A percentile compares a stretch with the other conserved stretches of the same genome.
These are phyloP conservation scores for Rynchops niger DNA, from an alignment of 2,113 vertebrate genomes.

Conservation along the genomic window DNA sequence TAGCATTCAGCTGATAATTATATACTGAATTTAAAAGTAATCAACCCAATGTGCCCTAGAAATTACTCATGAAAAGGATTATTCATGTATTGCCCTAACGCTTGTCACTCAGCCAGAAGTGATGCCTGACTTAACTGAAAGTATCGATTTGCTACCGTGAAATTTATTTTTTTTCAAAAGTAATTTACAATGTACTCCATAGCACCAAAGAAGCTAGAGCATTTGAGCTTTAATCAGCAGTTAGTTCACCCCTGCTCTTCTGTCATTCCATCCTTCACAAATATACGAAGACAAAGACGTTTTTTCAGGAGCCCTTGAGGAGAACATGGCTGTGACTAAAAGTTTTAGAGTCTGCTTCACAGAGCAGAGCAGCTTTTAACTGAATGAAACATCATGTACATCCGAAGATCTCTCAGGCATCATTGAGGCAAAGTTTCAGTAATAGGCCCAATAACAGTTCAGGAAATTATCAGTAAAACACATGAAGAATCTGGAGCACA, in stretches of 20 bases:
- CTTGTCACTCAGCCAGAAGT: conserved; percentile 4
- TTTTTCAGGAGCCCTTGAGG: neutral
- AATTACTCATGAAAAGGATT: neutral
- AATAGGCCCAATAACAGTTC: neutral
- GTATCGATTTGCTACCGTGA: neutral
- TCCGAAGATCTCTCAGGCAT: neutral
- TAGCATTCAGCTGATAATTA: neutral
- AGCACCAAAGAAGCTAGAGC: neutral
- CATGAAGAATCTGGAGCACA: neutral
- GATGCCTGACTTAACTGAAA: conserved; percentile 10
- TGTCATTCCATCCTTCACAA: neutral
- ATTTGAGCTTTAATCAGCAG: neutral
- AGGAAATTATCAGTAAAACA: neutral
- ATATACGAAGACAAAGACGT: neutral
- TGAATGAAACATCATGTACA: neutral
- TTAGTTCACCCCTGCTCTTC: neutral
- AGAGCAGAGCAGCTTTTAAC: neutral
- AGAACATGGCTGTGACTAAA: neutral
- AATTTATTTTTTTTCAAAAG: neutral
- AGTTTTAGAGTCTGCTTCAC: neutral
- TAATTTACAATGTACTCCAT: neutral
- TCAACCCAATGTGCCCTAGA: neutral
- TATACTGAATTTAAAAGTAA: neutral
- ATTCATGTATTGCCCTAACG: conserved; percentile 1
- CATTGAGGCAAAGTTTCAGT: neutral